These are phyloP conservation scores for Palythoa heliodiscus DNA, from an alignment of 92 coral and sea anemone species.

Conservation along the genomic window DNA sequence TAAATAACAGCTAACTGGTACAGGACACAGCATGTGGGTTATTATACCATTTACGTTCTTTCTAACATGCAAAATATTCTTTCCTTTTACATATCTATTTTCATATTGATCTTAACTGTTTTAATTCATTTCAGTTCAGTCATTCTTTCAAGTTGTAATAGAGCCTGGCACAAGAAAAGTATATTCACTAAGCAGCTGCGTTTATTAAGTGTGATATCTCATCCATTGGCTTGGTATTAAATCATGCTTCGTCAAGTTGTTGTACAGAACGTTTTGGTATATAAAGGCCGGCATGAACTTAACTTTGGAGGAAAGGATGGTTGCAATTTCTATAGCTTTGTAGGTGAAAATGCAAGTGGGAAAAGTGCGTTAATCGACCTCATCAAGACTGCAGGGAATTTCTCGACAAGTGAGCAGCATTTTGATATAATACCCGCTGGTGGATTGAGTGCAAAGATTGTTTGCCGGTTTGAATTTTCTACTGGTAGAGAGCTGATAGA, in stretches of 20 bases:
- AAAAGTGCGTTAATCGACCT: constrained; percentile 91
- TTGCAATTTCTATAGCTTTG: constrained; percentile 76
- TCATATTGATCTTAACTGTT: no score
- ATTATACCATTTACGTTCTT: no score
- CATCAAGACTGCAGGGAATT: constrained; percentile 85
- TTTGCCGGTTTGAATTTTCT: constrained; percentile 80
- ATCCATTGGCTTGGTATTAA: background rate
- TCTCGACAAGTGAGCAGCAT: constrained; percentile 74
- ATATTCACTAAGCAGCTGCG: background rate
- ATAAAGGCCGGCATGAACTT: constrained; percentile 79
- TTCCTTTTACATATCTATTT: no score
- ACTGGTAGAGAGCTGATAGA: constrained; percentile 60
- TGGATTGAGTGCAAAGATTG: constrained; percentile 59
- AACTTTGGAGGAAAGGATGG: constrained; percentile 61
- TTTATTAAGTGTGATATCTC: background rate
- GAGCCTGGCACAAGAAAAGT: background rate
- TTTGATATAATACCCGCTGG: constrained; percentile 67
- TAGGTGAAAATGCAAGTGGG: constrained; percentile 93
- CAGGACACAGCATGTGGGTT: no score
- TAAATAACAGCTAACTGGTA: no score
- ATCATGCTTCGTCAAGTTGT: constrained; percentile 83
- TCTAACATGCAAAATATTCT: no score
- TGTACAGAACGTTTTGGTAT: constrained; percentile 83
- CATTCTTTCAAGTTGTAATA: background rate
- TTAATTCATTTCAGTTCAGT: background rate